Percentiles rank a stretch among this genome's conserved stretches.
Evolutionary conservation across 2,797 vertebrate genomes (phyloP).

Genomic region (Alca torda): DNA sequence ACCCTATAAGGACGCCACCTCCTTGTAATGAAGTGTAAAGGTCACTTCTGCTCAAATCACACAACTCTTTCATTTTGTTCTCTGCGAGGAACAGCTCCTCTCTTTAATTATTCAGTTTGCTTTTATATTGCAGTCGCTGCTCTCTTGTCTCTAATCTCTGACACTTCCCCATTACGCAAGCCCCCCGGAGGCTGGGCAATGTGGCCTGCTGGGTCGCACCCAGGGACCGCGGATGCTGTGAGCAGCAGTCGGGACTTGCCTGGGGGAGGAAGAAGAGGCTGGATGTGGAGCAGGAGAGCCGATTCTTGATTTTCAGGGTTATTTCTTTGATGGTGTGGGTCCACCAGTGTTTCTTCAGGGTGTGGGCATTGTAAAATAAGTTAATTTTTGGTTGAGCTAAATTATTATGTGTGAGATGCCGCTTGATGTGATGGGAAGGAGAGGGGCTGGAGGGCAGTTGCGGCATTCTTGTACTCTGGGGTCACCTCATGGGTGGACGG

Average conservation of each 20-base stretch:
- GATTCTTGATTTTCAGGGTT: not conserved
- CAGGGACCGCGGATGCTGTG: rapidly evolving
- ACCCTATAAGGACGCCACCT: slow-evolving; percentile 13
- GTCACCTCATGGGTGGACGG: not conserved
- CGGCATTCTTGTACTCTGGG: not conserved
- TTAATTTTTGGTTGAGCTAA: not conserved
- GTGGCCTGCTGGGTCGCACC: not conserved
- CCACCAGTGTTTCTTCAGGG: not conserved
- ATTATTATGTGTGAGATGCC: not conserved
- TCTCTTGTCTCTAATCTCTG: slow-evolving; percentile 39
- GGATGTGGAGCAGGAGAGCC: not conserved
- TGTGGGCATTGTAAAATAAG: not conserved
- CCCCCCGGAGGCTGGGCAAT: not conserved
- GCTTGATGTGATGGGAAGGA: not conserved
- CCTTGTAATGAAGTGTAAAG: slow-evolving; percentile 69
- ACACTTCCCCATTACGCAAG: not conserved
- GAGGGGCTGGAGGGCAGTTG: not conserved
- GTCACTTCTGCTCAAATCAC: slow-evolving; percentile 62
- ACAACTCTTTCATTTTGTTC: slow-evolving; percentile 55
- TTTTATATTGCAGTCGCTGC: slow-evolving; percentile 40
- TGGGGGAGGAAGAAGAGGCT: not conserved
- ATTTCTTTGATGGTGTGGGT: not conserved
- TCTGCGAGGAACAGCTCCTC: slow-evolving; percentile 15
- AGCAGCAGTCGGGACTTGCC: not conserved
- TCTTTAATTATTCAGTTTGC: slow-evolving; percentile 63